phyloP scores from a whole-genome alignment of 1,140 invertebrate species.

The Drosophila obscura region DNA sequence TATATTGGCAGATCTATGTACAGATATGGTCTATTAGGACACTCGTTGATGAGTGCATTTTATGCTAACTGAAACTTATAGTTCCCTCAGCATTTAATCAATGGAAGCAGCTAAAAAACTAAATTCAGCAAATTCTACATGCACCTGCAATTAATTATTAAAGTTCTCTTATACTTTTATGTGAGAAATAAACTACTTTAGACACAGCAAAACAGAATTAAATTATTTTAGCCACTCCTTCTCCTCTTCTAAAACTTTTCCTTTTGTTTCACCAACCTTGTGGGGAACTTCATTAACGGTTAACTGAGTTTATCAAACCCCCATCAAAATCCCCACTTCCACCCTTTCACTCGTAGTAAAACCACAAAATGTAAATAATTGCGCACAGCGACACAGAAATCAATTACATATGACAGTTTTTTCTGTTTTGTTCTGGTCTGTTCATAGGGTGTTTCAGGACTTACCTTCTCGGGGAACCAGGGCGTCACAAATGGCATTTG shows the following conservation, averaged over 20 bases:
- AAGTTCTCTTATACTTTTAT: too few species aligned
- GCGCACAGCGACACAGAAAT: constrained; percentile 45
- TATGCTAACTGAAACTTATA: too few species aligned
- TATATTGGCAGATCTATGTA: too few species aligned
- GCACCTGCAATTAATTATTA: too few species aligned
- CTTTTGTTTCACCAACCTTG: constrained; percentile 39
- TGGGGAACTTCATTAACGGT: constrained; percentile 65
- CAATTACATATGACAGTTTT: constrained; percentile 71
- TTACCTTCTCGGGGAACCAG: constrained; percentile 96
- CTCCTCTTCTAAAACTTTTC: constrained; percentile 34
- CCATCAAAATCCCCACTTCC: not conserved
- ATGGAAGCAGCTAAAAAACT: too few species aligned
- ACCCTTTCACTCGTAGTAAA: constrained; percentile 5
- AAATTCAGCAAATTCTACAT: too few species aligned
- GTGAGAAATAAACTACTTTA: too few species aligned
- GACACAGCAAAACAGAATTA: constrained; percentile 27
- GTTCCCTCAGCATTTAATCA: too few species aligned
- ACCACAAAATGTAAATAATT: constrained; percentile 52
- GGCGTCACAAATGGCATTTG: constrained; percentile 98
- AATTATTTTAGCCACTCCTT: constrained; percentile 17
- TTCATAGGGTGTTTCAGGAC: constrained; percentile 26
- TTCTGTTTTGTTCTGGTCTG: constrained; percentile 18
- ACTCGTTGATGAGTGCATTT: too few species aligned
- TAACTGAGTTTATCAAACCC: constrained; percentile 42
- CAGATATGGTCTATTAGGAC: too few species aligned